Base-by-base conservation (phyloP, 2,113 vertebrate genomes). In the Corvus hawaiiensis region DNA sequence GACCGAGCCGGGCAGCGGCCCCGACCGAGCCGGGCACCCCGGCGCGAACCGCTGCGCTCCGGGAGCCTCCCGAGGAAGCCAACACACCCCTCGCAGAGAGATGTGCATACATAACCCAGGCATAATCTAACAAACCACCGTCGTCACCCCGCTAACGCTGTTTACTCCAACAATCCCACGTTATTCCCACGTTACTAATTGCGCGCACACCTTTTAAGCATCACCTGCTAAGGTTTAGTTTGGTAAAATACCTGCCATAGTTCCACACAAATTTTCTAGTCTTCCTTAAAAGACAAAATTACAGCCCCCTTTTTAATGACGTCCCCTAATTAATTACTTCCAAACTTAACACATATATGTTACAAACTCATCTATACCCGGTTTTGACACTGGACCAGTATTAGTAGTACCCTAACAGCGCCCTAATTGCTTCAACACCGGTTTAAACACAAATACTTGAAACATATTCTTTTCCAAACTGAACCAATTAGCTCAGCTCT, bases 101-200 rank as follows among this genome's bases (percentile, higher is more conserved):
- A 22, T 15, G 62, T 11, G 52, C 30, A 0, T 6, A 1, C 26
- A 22, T 0, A 18, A 27, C 4, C 54, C 54, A 5, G 17, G 7
- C 37, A 8, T 2, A 32, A 32, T 4, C 43, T 1, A 6, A 21
- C 22, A 2, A 62, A n/a, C 17, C 0, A 1, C 9, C 41, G 6
- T 2, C 55, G 2, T 2, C 15, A 0, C 43, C n/a, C 9, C 8
- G 1, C 20, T 24, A 21, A 20, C 58, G 27, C 11, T 5, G 39
- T 4, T 61, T 2, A 5, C 30, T 10, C 4, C 2, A 41, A 68
- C 20, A 3, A n/a, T 13, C 23, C 16, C 43, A 43, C 43, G 43
- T 43, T 73, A 19, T 3, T 54, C 73, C 35, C 51, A 2, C 12
- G 10, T 27, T 11, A 9, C 32, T 28, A 2, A 74, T 6, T 44